Evolutionary conservation across 2,888 invertebrate genomes (phyloP).

Genomic region (Emmelina monodactyla): DNA sequence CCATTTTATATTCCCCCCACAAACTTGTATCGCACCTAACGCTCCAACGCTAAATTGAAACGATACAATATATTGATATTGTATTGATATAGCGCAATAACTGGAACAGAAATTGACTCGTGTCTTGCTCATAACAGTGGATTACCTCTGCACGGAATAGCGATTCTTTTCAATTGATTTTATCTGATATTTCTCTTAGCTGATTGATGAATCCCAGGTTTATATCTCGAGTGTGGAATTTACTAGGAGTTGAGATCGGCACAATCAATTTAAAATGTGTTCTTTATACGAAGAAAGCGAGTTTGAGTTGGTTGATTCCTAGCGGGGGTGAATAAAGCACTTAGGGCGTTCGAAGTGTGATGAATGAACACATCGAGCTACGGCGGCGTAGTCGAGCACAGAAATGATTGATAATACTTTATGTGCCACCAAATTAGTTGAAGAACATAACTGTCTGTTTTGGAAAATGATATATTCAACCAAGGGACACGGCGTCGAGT

Average conservation of each 20-base stretch:
- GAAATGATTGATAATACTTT: constrained; percentile 51
- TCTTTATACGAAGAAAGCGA: constrained; percentile 3
- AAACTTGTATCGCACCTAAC: constrained; percentile 19
- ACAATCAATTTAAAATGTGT: constrained; percentile 5
- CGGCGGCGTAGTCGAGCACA: constrained; percentile 35
- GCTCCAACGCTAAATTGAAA: constrained; percentile 3
- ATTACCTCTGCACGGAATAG: no score
- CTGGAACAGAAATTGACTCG: background rate
- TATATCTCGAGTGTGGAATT: no score
- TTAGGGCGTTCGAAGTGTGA: constrained; percentile 57
- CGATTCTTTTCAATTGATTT: no score
- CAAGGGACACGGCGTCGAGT: no score
- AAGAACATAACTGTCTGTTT: constrained; percentile 10
- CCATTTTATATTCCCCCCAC: constrained; percentile 14
- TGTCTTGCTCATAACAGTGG: no score
- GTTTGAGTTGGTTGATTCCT: constrained; percentile 26
- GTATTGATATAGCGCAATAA: background rate
- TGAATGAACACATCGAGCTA: constrained; percentile 38
- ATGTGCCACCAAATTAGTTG: constrained; percentile 35
- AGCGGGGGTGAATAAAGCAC: constrained; percentile 33
- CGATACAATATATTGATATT: constrained; percentile 1
- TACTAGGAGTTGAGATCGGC: no score
- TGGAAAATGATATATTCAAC: no score
- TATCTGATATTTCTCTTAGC: no score
- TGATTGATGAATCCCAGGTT: no score